Base-by-base conservation (phyloP, 1,140 invertebrate genomes). In the Drosophila lacteicornis region DNA sequence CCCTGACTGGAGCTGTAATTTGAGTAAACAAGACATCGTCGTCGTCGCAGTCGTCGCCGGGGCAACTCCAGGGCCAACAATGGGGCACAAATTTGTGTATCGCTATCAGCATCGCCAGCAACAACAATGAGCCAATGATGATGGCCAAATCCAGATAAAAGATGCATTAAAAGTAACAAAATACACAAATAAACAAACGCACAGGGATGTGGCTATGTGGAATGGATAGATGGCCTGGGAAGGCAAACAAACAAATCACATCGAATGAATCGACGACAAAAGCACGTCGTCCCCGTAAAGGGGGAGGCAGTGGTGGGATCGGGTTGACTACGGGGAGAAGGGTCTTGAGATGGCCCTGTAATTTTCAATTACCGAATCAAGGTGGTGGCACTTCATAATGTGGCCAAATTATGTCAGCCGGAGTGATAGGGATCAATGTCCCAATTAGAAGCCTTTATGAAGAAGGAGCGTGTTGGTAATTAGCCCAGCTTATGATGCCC, bases 161-260 rank as follows among this genome's bases (percentile, higher is more conserved):
- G 85, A 88, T 88, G 84, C 84, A 88, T 88, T 88, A 88, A 88
- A 88, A 88, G 84, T 90, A 88, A 88, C 84, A 84, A 75, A 90
- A 88, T 88, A 90, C 84, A 88, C 84, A 88, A 88, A 90, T 90
- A 88, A 88, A 90, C 78, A 88, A 77, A 79, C 78, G 79, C 65
- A 86, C 63, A 75, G 47, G 33, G 42, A 62, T 51, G 30, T 53
- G 69, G 68, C 6, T 51, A 13, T 56, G 66, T 55, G 66, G 67
- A 30, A n/a, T 51, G 33, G 30, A 25, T 30, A 17, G 42, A 38
- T 33, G 50, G 36, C 59, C 38, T n/a, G 51, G 59, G 40, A 75
- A 63, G 63, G 79, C 80, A 87, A 88, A 87, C 83, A 87, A 87
- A 87, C 83, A 87, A 87, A 88, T 88, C 84, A 84, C 88, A 88